Conservation (phyloP, 2,797 vertebrate genomes). For the Iguana delicatissima region DNA sequence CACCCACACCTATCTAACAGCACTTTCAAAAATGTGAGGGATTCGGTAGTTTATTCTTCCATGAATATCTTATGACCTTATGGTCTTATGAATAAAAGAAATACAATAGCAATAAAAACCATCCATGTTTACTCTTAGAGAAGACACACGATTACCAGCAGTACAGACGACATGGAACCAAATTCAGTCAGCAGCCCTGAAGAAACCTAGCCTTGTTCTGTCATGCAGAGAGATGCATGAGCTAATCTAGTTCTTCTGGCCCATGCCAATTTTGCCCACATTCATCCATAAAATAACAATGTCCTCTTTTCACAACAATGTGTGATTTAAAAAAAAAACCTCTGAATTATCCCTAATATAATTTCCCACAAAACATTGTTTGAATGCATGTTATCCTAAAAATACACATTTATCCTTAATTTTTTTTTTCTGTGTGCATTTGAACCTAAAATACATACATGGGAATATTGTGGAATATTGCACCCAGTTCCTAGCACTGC, state of each 20-base stretch:
- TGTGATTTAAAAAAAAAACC: not conserved
- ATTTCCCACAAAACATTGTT: not conserved
- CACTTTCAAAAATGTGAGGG: not conserved
- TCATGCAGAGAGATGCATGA: not conserved
- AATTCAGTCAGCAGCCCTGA: not conserved
- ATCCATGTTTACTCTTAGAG: not conserved
- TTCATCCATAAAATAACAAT: not conserved
- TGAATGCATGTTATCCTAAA: not conserved
- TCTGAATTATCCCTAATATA: not conserved
- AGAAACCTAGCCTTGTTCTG: conserved; percentile 5
- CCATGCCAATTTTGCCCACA: not conserved
- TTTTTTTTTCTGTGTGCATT: not conserved
- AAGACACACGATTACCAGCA: not conserved
- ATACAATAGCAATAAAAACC: not conserved
- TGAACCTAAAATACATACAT: not conserved
- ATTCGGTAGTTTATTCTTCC: not conserved
- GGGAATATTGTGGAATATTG: too few species aligned
- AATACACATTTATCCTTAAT: not conserved
- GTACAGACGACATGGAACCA: not conserved
- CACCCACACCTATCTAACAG: fast-evolving
- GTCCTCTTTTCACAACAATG: not conserved
- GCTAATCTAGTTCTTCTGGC: too few species aligned
- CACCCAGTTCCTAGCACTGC: too few species aligned
- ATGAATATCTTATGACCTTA: not conserved
- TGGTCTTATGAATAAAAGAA: conserved; percentile 1